phyloP scores from a whole-genome alignment of 2,888 invertebrate genomes.

The Proisotoma minuta region DNA sequence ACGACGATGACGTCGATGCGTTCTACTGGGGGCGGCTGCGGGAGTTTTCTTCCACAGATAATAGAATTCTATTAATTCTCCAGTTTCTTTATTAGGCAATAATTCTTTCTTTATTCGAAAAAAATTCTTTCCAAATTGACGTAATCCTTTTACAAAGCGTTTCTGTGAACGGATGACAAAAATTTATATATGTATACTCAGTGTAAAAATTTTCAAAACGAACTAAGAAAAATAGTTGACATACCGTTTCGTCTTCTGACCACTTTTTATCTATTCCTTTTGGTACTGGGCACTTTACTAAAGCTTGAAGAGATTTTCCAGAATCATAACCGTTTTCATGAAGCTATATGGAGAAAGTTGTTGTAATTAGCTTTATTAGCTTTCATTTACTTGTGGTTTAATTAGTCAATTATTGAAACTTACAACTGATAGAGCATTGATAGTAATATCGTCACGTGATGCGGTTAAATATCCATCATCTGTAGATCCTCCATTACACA shows the following conservation, averaged over 20 bases:
- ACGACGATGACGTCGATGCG: conserved; percentile 72
- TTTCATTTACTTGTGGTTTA: no score
- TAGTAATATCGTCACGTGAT: conserved; percentile 93
- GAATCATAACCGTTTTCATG: conserved; percentile 97
- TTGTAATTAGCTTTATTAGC: no score
- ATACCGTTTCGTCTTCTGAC: conserved; percentile 89
- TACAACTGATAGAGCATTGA: conserved; percentile 90
- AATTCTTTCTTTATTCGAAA: conserved; percentile 94
- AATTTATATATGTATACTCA: background rate
- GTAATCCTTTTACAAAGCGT: conserved; percentile 94
- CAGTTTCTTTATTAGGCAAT: conserved; percentile 92
- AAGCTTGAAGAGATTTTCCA: conserved; percentile 86
- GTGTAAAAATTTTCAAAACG: background rate
- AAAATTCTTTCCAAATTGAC: conserved; percentile 98
- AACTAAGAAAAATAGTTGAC: conserved; percentile 44
- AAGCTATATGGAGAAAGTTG: conserved; percentile 58
- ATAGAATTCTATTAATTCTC: conserved; percentile 96
- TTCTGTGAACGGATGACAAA: conserved; percentile 57
- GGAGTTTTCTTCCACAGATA: conserved; percentile 99
- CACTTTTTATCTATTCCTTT: conserved; percentile 97
- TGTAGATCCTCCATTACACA: conserved; percentile 76
- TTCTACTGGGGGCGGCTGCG: conserved; percentile 92
- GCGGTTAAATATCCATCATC: conserved; percentile 54
- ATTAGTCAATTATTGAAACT: no score
- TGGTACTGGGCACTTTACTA: conserved; percentile 82